phyloP scores from a whole-genome alignment of 2,113 vertebrate genomes.

The Tetrao urogallus region DNA sequence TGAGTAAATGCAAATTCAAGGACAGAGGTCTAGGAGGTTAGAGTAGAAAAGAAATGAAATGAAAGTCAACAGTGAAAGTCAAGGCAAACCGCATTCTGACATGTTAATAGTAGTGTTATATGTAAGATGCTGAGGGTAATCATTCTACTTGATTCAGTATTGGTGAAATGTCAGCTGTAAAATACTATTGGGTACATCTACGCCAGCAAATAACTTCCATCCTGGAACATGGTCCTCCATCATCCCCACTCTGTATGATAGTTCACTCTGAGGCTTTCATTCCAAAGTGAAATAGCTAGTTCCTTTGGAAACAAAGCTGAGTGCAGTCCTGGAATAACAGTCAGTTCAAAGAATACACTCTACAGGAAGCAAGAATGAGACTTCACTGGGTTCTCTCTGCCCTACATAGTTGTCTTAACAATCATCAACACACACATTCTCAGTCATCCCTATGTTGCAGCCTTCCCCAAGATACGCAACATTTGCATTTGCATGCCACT shows the following conservation, averaged over 20 bases:
- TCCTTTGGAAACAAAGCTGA: neutral
- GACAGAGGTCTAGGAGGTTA: neutral
- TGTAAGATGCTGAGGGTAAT: slow-evolving; percentile 29
- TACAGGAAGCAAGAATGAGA: neutral
- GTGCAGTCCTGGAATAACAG: neutral
- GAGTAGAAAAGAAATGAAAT: slow-evolving; percentile 6
- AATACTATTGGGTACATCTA: slow-evolving; percentile 17
- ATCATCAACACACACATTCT: neutral
- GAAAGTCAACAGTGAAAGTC: slow-evolving; percentile 33
- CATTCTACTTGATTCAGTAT: slow-evolving; percentile 38
- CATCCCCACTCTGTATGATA: neutral
- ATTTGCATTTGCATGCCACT: too few species aligned
- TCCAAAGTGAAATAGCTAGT: neutral
- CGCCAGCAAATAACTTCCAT: slow-evolving; percentile 5
- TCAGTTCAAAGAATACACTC: neutral
- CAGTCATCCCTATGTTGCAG: neutral
- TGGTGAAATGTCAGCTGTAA: slow-evolving; percentile 53
- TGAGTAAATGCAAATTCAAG: neutral
- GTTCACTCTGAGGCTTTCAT: neutral
- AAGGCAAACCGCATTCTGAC: slow-evolving; percentile 41
- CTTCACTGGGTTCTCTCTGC: neutral
- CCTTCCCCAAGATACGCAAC: neutral
- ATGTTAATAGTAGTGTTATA: slow-evolving; percentile 25
- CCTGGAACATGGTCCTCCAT: neutral
- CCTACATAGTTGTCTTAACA: neutral